A percentile compares a stretch with the other conserved stretches of the same genome.
Conservation (phyloP, 2,888 invertebrate genomes). For the Drosophila dives region DNA sequence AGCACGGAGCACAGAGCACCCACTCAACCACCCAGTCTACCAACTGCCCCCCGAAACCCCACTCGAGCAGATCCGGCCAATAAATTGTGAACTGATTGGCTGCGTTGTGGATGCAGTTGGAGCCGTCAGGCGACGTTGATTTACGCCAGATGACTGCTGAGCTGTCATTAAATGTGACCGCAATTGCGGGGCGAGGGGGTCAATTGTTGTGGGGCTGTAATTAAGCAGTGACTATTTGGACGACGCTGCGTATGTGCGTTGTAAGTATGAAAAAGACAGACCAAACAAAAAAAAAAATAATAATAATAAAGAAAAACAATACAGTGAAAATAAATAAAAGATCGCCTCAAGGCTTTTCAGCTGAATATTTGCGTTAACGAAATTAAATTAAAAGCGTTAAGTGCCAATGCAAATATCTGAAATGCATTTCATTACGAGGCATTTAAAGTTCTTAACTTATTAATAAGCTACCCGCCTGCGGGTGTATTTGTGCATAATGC, state of each 20-base stretch:
- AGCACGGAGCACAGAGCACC: slow-evolving; percentile 1
- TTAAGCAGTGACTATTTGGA: slow-evolving; percentile 56
- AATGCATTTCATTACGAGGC: slow-evolving; percentile 64
- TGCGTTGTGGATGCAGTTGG: slow-evolving; percentile 42
- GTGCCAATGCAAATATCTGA: slow-evolving; percentile 69
- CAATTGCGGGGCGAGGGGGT: slow-evolving; percentile 58
- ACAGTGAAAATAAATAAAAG: slow-evolving; percentile 10
- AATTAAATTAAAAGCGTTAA: slow-evolving; percentile 65
- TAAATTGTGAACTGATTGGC: slow-evolving; percentile 54
- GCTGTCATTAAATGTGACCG: slow-evolving; percentile 68
- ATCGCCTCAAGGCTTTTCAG: slow-evolving; percentile 45
- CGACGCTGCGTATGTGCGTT: slow-evolving; percentile 51
- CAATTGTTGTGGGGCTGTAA: slow-evolving; percentile 43
- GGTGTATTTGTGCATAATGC: slow-evolving; percentile 24
- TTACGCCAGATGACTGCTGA: slow-evolving; percentile 48
- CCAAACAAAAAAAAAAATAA: background rate
- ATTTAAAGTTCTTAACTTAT: slow-evolving; percentile 74
- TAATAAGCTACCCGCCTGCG: slow-evolving; percentile 52
- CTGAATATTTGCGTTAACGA: slow-evolving; percentile 39
- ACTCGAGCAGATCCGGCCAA: slow-evolving; percentile 28
- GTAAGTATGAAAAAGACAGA: slow-evolving; percentile 1
- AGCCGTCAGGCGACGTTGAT: slow-evolving; percentile 42
- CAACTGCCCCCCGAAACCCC: background rate
- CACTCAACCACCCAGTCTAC: background rate
- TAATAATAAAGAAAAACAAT: background rate